A percentile compares a stretch with the other conserved stretches of the same genome.
Evolutionary conservation across 2,888 invertebrate genomes (phyloP).

Genomic region (Helobdella robusta): DNA sequence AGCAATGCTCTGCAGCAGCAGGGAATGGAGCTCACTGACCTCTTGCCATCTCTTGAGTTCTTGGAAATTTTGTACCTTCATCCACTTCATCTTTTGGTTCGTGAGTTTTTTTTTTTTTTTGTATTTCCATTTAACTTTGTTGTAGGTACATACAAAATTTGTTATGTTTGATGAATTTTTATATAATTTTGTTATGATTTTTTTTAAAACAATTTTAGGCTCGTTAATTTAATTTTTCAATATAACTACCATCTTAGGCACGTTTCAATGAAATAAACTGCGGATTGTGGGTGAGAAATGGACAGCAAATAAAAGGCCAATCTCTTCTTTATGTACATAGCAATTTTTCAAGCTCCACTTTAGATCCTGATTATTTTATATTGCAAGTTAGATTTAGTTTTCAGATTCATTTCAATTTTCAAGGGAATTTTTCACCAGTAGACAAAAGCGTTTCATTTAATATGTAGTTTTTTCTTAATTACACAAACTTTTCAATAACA

Average conservation of each 20-base stretch:
- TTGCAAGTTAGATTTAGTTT: slow-evolving; percentile 58
- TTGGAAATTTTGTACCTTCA: slow-evolving; percentile 66
- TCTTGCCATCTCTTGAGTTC: slow-evolving; percentile 66
- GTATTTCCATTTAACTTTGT: background rate
- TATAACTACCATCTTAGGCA: slow-evolving; percentile 62
- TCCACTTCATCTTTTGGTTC: slow-evolving; percentile 60
- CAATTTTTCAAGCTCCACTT: slow-evolving; percentile 96
- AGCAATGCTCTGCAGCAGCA: slow-evolving; percentile 64
- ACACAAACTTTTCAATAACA: background rate
- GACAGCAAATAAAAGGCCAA: slow-evolving; percentile 93
- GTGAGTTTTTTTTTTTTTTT: background rate
- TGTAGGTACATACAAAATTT: too few species aligned
- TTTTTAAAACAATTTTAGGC: too few species aligned
- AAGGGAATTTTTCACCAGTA: too few species aligned
- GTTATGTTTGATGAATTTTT: too few species aligned
- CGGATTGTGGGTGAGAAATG: slow-evolving; percentile 91
- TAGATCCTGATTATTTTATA: slow-evolving; percentile 89
- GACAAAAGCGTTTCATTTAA: too few species aligned
- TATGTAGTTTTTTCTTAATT: background rate
- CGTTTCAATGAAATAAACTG: slow-evolving; percentile 87
- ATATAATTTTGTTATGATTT: too few species aligned
- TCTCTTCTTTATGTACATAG: slow-evolving; percentile 98
- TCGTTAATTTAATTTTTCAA: too few species aligned
- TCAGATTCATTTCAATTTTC: too few species aligned
- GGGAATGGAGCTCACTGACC: slow-evolving; percentile 61